These are phyloP conservation scores for Oncorhynchus clarkii DNA, from an alignment of 2,113 vertebrate genomes.

Conservation along the genomic window DNA sequence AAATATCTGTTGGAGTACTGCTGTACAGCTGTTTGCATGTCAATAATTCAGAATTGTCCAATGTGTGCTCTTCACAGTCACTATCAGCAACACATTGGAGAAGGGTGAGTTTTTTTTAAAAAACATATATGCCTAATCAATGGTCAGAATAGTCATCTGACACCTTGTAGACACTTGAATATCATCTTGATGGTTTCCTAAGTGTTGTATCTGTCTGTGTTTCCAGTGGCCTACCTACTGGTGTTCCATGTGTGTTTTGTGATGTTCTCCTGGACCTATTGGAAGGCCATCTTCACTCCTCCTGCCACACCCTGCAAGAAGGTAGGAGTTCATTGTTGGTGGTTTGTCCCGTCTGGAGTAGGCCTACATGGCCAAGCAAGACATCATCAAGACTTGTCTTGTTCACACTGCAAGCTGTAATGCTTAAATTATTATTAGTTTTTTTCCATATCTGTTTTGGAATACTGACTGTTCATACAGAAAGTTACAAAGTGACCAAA, in stretches of 20 bases:
- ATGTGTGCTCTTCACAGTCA: slow-evolving; percentile 77
- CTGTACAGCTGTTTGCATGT: not conserved
- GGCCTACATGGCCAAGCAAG: no score
- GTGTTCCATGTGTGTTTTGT: slow-evolving; percentile 92
- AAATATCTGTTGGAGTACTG: not conserved
- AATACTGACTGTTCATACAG: no score
- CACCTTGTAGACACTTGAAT: no score
- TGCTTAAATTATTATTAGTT: no score
- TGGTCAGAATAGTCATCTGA: no score
- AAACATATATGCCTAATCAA: no score
- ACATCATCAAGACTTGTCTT: no score
- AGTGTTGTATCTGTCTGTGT: slow-evolving; percentile 17
- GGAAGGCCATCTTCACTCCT: slow-evolving; percentile 95
- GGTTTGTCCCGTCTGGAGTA: no score
- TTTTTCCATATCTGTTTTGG: no score
- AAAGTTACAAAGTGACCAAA: no score
- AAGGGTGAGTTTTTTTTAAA: slow-evolving; percentile 77
- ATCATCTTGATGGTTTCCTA: no score
- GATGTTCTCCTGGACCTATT: slow-evolving; percentile 96
- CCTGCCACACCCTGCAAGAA: slow-evolving; percentile 89
- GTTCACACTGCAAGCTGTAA: no score
- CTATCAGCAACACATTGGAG: slow-evolving; percentile 83
- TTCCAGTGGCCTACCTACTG: slow-evolving; percentile 85
- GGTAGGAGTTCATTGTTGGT: slow-evolving; percentile 67
- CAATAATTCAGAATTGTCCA: not conserved